Evolutionary conservation across 2,797 vertebrate genomes (phyloP).

Genomic region (Perodicticus potto): DNA sequence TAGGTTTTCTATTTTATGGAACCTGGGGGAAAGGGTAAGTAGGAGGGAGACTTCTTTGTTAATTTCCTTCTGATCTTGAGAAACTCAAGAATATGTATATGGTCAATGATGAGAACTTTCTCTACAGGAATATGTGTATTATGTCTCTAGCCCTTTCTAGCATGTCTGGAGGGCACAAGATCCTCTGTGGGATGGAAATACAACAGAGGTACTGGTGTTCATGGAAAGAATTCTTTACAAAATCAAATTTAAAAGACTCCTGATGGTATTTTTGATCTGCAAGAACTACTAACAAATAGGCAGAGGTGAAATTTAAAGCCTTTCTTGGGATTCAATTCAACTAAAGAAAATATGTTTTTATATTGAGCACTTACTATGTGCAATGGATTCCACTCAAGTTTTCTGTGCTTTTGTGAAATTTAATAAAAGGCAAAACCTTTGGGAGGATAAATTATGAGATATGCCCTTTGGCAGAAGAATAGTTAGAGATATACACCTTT

Average conservation of each 20-base stretch:
- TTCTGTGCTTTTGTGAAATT: neutral
- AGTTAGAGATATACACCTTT: neutral
- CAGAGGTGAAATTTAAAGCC: neutral
- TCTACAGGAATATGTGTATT: neutral
- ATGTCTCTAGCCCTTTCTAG: neutral
- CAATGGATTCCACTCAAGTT: neutral
- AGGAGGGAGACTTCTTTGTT: neutral
- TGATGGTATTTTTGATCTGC: neutral
- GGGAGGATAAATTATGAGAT: neutral
- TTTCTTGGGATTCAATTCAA: neutral
- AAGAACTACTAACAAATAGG: conserved; percentile 9
- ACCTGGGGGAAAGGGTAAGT: neutral
- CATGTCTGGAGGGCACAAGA: neutral
- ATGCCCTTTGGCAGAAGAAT: neutral
- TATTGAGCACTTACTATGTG: neutral
- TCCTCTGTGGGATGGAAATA: neutral
- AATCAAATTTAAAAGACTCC: neutral
- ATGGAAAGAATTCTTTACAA: neutral
- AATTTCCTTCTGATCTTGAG: neutral
- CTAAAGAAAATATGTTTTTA: neutral
- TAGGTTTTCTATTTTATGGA: neutral
- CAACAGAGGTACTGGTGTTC: neutral
- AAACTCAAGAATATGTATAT: neutral
- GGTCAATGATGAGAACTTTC: neutral
- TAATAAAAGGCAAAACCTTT: neutral